phyloP scores from a whole-genome alignment of 2,888 invertebrate species.

The Parnassius smintheus region DNA sequence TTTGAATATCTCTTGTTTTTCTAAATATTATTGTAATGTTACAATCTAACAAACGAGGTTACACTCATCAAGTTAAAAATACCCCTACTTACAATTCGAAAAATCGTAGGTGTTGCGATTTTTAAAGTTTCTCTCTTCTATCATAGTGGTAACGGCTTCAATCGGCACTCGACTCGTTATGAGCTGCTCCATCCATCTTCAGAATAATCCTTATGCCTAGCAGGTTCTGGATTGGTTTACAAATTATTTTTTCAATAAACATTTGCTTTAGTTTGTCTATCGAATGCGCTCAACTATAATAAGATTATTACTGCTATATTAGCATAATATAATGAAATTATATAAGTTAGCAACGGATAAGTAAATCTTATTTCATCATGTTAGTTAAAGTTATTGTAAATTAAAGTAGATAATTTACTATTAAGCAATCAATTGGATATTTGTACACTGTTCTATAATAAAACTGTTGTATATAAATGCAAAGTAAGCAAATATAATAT shows the following conservation, averaged over 20 bases:
- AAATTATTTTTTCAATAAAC: neutral
- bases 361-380: slow-evolving; percentile 7
- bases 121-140: too few relatives aligned
- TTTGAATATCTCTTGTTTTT: too few relatives aligned
- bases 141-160: too few relatives aligned
- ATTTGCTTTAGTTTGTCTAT: too few relatives aligned
- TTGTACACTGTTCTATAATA: slow-evolving; percentile 27
- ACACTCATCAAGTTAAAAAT: too few relatives aligned
- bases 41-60: too few relatives aligned
- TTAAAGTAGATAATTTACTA: slow-evolving; percentile 8
- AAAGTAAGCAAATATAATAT: slow-evolving; percentile 10
- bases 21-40: too few relatives aligned
- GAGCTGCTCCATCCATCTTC: neutral
- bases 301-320: too few relatives aligned
- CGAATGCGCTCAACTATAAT: too few relatives aligned
- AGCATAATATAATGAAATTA: neutral
- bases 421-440: slow-evolving; percentile 22
- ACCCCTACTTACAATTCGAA: too few relatives aligned
- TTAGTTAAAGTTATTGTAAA: slow-evolving; percentile 1
- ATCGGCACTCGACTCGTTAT: too few relatives aligned
- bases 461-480: slow-evolving; percentile 21
- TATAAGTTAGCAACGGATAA: neutral
- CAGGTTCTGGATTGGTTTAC: neutral
- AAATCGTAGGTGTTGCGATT: too few relatives aligned
- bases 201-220: neutral